Conservation (phyloP, 2,797 vertebrate genomes). For the Gambelia wislizenii region DNA sequence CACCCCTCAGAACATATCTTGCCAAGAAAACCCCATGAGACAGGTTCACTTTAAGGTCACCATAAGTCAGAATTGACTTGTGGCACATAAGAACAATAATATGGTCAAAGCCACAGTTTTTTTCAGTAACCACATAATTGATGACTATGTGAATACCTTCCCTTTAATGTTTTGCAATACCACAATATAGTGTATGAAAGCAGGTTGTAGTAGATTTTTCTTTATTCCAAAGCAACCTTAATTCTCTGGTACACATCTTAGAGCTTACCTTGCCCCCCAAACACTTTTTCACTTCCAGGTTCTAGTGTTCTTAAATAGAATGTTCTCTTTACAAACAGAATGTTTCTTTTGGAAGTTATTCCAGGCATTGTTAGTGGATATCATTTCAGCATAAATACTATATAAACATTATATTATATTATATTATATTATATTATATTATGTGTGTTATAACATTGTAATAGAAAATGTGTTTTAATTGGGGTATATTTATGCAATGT, state of each 20-base stretch:
- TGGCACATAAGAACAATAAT: too few species aligned
- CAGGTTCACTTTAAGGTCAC: too few species aligned
- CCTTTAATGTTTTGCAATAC: neutral
- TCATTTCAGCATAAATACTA: neutral
- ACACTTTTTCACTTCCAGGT: neutral
- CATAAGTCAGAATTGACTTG: too few species aligned
- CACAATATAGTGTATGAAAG: neutral
- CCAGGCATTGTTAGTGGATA: neutral
- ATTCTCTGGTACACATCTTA: neutral
- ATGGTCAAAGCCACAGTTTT: neutral
- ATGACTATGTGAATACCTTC: neutral
- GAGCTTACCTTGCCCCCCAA: neutral
- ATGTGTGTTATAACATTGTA: neutral
- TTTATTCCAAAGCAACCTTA: constrained; percentile 1
- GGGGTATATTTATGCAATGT: neutral
- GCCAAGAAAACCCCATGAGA: too few species aligned
- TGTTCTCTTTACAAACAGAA: neutral
- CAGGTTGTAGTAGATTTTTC: constrained; percentile 5
- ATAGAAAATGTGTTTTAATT: neutral
- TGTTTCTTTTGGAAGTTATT: neutral
- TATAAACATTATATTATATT: too few species aligned
- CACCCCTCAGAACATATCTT: too few species aligned
- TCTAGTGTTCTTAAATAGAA: constrained; percentile 1
- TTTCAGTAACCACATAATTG: neutral
- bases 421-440: too few species aligned